Evolutionary conservation across 2,797 vertebrate species (phyloP), one percentile per base, ranked within the genome.

Genomic region (Menidia menidia): DNA sequence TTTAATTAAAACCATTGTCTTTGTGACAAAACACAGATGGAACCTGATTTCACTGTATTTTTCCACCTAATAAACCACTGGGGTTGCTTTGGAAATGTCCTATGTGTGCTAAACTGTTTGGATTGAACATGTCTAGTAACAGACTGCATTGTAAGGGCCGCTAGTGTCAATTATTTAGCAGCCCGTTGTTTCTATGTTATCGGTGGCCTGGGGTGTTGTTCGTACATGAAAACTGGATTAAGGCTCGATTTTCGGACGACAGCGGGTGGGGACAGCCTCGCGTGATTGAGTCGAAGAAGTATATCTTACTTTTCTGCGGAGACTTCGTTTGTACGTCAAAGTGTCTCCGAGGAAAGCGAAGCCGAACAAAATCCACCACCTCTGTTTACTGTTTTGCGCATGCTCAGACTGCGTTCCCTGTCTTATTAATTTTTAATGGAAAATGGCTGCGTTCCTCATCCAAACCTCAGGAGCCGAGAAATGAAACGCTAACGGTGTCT

Each of bases 371-470:
- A n/a, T 66, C 14, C 52, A 12, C 75, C 47, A 72, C 66, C 83
- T 56, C 57, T 42, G 64, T 53, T 42, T 14, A 63, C 19, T 4
- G 58, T 35, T 82, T 8, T 84, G 93, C 94, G 94, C 94, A 92
- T 93, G 94, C 94, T 48, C 93, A 83, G 81, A 78, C 58, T 30
- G 85, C 66, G 64, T 66, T 84, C 74, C 61, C 35, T 68, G 78
- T 80, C 83, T 92, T 93, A 93, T 94, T 92, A 93, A 93, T 93
- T 89, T 93, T 94, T 94, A 92, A 94, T 93, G 92, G 89, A 86
- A 93, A 92, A 94, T 94, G 93, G 93, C 93, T 93, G 93, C 92
- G 90, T 91, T 93, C 93, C 90, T 91, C 62, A 78, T 89, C 87
- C 90, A 90, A 91, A 92, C 87, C 89, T 78, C 84, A 84, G 82